Evolutionary conservation across 92 coral and sea anemone species (phyloP).

Genomic region (Diadumene lineata): DNA sequence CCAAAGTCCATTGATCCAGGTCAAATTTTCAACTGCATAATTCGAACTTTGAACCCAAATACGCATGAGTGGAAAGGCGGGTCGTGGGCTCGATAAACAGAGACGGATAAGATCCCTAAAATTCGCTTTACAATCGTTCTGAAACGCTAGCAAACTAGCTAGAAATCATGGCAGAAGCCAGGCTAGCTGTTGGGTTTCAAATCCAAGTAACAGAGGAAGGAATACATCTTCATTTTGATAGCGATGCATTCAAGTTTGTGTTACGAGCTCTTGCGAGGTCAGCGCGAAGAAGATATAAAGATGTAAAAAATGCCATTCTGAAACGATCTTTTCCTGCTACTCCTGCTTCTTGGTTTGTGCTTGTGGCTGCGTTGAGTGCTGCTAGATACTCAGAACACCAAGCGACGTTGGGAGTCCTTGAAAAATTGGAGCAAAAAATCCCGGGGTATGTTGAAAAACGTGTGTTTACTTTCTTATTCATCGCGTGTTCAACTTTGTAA

Average conservation of each 20-base stretch:
- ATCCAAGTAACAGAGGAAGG: slow-evolving; percentile 95
- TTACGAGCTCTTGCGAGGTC: slow-evolving; percentile 76
- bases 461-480: not conserved
- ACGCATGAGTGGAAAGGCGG: slow-evolving; percentile 24
- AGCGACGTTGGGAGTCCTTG: slow-evolving; percentile 87
- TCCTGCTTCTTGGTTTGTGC: slow-evolving; percentile 89
- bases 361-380: slow-evolving; percentile 91
- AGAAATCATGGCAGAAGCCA: slow-evolving; percentile 91
- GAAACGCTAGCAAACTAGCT: not conserved
- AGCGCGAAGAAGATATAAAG: slow-evolving; percentile 71
- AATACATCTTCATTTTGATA: slow-evolving; percentile 75
- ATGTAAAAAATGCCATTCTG: slow-evolving; percentile 70
- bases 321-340: slow-evolving; percentile 96
- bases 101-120: slow-evolving; percentile 15
- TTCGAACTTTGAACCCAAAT: slow-evolving; percentile 24
- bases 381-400: slow-evolving; percentile 92
- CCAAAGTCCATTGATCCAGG: slow-evolving; percentile 7
- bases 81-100: slow-evolving; percentile 17
- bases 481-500: no score
- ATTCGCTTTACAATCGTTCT: not conserved
- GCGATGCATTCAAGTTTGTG: slow-evolving; percentile 78
- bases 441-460: slow-evolving; percentile 74
- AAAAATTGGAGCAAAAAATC: slow-evolving; percentile 78
- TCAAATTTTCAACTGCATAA: not conserved
- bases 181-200: slow-evolving; percentile 96